Base-by-base conservation (phyloP, 1,140 invertebrate species). In the Neodiprion lecontei region DNA sequence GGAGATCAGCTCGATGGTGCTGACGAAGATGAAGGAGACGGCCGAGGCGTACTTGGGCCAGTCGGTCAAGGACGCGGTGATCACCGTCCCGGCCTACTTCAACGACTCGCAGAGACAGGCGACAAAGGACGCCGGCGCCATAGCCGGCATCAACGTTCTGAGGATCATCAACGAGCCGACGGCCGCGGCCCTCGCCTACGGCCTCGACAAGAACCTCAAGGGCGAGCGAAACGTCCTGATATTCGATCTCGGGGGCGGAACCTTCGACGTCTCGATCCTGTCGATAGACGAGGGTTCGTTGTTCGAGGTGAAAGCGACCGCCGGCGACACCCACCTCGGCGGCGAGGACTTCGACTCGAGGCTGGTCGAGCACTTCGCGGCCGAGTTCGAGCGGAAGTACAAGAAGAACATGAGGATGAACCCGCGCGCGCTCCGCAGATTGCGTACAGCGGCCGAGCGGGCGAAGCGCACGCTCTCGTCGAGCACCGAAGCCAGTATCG, bases 261-360 rank as follows among this genome's bases (percentile, higher is more conserved):
- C 93, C 66, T 95, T 95, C 75, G 96, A 98, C 88, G 96, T 97
- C 0, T 97, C 96, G 21, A 92, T 97, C 67, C 86, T 98, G 1
- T 92, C 93, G 70, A 97, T 98, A 84, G 94, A 95, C 75, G 95
- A 97, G 86, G 96, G 96, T 8, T 93, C 93, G 0, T 84, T 94
- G 23, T 95, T 94, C 79, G 92, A 96, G 89, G 95, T 96, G 0
- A 93, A 92, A 85, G 91, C 95, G 0, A 96, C 95, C 9, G 93
- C 94, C 0, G 93, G 94, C 0, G 93, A 94, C 79, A 94, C 93
- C 0, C 93, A 93, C 83, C 87, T 95, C 67, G 94, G 94, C 8
- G 94, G 94, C 3, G 93, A 97, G 85, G 95, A 97, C 84, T 97
- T 97, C 79, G 95, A 96, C 82, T 94, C 93, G 78, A 87, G 95